phyloP scores from a whole-genome alignment of 2,888 invertebrate species.

The Lymantria monacha region DNA sequence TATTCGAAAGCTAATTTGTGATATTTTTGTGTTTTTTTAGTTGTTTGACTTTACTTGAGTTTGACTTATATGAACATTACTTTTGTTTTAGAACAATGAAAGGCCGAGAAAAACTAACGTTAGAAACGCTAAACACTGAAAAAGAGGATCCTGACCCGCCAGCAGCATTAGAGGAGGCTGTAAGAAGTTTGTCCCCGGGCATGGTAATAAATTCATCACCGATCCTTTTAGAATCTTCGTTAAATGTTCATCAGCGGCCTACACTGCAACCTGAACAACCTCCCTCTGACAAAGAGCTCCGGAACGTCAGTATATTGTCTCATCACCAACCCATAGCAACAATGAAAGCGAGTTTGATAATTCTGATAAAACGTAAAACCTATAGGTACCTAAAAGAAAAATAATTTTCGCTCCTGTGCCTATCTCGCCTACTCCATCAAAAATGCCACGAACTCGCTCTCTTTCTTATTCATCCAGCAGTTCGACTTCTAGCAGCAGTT shows the following conservation, averaged over 20 bases:
- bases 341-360: conserved; percentile 8
- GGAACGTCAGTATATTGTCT: conserved; percentile 8
- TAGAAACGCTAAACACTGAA: neutral
- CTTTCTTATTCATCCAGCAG: conserved; percentile 8
- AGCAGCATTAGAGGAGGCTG: neutral
- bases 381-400: conserved; percentile 6
- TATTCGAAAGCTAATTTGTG: neutral
- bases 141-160: conserved; percentile 1
- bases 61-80: neutral
- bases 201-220: conserved; percentile 4
- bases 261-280: conserved; percentile 1
- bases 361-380: conserved; percentile 10
- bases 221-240: conserved; percentile 7
- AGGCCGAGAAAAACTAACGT: conserved; percentile 1
- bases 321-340: neutral
- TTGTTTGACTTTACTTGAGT: conserved; percentile 1
- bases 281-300: conserved; percentile 3
- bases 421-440: conserved; percentile 5
- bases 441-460: conserved; percentile 8
- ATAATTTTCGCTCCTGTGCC: conserved; percentile 9
- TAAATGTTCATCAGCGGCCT: conserved; percentile 5
- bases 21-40: conserved; percentile 1
- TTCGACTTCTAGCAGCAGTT: too few relatives aligned
- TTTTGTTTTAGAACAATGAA: conserved; percentile 1
- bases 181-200: neutral